Percentiles rank a stretch among this genome's conserved stretches.
phyloP scores from a whole-genome alignment of 1,140 invertebrate genomes.

The Papilio polytes region DNA sequence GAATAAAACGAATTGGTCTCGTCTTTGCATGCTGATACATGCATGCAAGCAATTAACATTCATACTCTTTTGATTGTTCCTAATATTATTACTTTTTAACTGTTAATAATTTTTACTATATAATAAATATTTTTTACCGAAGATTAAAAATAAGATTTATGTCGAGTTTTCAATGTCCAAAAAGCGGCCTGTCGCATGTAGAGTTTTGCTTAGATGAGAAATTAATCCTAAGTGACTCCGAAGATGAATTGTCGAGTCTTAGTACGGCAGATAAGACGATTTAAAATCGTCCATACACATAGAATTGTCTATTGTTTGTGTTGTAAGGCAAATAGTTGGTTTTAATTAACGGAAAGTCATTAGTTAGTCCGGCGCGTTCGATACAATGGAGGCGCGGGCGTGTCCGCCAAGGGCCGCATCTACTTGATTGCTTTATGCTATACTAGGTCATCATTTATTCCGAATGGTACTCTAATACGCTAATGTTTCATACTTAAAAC shows the following conservation, averaged over 20 bases:
- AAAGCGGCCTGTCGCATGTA: no score
- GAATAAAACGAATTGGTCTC: constrained; percentile 51
- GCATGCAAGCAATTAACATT: neutral
- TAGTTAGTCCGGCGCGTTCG: constrained; percentile 54
- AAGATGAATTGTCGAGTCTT: no score
- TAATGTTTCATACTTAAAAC: neutral
- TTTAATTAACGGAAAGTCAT: constrained; percentile 41
- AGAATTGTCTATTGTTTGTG: constrained; percentile 30
- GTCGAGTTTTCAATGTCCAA: no score
- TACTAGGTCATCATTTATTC: constrained; percentile 44
- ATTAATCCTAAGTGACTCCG: no score
- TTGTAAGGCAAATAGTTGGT: constrained; percentile 15
- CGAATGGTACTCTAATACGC: constrained; percentile 45
- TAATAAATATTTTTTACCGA: neutral
- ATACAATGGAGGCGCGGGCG: constrained; percentile 42
- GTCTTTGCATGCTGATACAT: constrained; percentile 19
- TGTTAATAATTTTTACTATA: no score
- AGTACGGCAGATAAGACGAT: neutral
- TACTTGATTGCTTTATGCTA: constrained; percentile 63
- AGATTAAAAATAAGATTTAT: neutral
- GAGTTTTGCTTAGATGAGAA: no score
- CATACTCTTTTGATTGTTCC: neutral
- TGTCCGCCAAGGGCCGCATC: constrained; percentile 49
- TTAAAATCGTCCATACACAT: constrained; percentile 16
- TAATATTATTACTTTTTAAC: no score